Conservation (phyloP, 1,140 invertebrate genomes). For the Halyomorpha halys region DNA sequence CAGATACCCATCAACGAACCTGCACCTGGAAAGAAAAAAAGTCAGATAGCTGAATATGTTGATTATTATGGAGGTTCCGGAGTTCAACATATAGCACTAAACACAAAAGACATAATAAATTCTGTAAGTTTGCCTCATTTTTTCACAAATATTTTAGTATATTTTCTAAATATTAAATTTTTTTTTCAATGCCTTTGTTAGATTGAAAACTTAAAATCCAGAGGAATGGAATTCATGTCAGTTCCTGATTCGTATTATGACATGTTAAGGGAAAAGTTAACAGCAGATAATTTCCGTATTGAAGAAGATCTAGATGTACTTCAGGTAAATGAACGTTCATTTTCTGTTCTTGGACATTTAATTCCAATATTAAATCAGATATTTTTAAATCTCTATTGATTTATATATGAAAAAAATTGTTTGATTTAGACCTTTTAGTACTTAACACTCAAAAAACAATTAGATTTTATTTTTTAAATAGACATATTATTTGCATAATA, state of each 20-base stretch:
- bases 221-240: slow-evolving; percentile 83
- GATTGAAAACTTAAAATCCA: slow-evolving; percentile 66
- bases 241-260: slow-evolving; percentile 89
- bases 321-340: slow-evolving; percentile 36
- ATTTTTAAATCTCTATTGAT: too few species aligned
- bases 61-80: slow-evolving; percentile 97
- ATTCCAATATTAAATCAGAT: too few species aligned
- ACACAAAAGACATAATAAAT: slow-evolving; percentile 82
- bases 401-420: too few species aligned
- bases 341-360: background rate
- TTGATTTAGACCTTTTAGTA: background rate
- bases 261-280: slow-evolving; percentile 65
- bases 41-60: slow-evolving; percentile 97
- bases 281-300: slow-evolving; percentile 67
- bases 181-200: slow-evolving; percentile 36
- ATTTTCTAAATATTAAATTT: background rate
- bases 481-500: too few species aligned
- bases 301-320: slow-evolving; percentile 73
- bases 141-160: background rate
- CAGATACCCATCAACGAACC: slow-evolving; percentile 97
- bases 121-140: slow-evolving; percentile 50
- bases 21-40: slow-evolving; percentile 87
- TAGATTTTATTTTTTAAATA: background rate
- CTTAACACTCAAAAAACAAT: background rate
- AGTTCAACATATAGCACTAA: slow-evolving; percentile 96